Evolutionary conservation across 2,888 invertebrate genomes (phyloP).

Genomic region (Agonopterix alstromeriana): DNA sequence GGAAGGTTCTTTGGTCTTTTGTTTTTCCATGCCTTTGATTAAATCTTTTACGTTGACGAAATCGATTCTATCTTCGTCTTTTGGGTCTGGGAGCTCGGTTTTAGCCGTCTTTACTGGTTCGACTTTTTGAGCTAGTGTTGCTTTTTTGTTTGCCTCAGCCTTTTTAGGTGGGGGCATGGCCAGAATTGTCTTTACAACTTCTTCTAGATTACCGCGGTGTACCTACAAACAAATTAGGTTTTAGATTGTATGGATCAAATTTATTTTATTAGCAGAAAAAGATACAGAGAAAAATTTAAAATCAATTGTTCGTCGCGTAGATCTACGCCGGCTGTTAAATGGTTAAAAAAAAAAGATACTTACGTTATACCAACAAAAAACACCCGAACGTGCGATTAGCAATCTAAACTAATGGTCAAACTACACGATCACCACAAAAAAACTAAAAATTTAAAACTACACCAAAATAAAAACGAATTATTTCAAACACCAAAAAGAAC

Average conservation of each 20-base stretch:
- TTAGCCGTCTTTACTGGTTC: conserved; percentile 38
- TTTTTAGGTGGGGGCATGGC: conserved; percentile 62
- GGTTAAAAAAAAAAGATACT: conserved; percentile 13
- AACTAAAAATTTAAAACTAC: too few species aligned
- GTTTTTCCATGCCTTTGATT: conserved; percentile 79
- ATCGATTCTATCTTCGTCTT: conserved; percentile 70
- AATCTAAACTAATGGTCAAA: not conserved
- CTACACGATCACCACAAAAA: not conserved
- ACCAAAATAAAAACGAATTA: too few species aligned
- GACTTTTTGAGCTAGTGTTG: conserved; percentile 33
- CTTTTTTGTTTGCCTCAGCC: conserved; percentile 40
- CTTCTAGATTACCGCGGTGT: conserved; percentile 75
- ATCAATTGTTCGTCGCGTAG: too few species aligned
- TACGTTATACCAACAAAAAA: conserved; percentile 13
- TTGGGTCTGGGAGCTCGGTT: conserved; percentile 36
- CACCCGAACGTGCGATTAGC: conserved; percentile 14
- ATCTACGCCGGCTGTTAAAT: too few species aligned
- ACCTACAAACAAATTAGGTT: conserved; percentile 54
- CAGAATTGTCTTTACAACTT: conserved; percentile 61
- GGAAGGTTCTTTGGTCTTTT: conserved; percentile 33
- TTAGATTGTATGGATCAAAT: too few species aligned
- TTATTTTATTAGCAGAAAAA: too few species aligned
- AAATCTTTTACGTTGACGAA: conserved; percentile 78
- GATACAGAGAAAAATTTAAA: too few species aligned
- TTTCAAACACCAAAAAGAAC: too few species aligned